These are phyloP conservation scores for Brachionus paranguensis DNA, from an alignment of 1,140 invertebrate species.

Conservation along the genomic window DNA sequence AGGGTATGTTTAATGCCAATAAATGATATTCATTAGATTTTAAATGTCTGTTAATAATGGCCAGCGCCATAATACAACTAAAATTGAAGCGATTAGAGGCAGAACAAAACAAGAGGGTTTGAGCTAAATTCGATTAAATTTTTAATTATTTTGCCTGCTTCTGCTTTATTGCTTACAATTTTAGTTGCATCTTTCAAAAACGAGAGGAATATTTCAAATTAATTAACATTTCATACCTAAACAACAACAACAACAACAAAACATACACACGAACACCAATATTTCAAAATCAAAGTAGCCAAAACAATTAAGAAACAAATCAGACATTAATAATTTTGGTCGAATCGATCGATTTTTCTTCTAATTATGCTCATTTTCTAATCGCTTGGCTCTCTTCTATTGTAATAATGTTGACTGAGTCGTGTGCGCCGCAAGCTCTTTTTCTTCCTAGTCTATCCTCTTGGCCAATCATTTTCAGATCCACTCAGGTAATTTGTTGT, in stretches of 20 bases:
- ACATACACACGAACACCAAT: neutral
- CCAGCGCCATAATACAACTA: neutral
- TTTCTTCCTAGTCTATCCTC: neutral
- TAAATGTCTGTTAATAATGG: neutral
- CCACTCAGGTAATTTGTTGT: neutral
- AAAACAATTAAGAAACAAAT: slow-evolving; percentile 12
- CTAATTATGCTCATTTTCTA: neutral
- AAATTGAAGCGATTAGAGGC: neutral
- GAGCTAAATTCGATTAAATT: neutral
- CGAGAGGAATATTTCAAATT: slow-evolving; percentile 4
- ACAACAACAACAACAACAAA: neutral
- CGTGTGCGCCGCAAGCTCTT: neutral
- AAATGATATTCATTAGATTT: neutral
- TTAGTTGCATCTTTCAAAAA: neutral
- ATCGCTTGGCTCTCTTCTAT: neutral
- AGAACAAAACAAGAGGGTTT: neutral
- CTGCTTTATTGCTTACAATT: neutral
- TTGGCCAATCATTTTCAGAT: neutral
- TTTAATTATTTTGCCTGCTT: neutral
- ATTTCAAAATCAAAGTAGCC: neutral
- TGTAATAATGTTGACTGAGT: neutral
- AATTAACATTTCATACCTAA: slow-evolving; percentile 17
- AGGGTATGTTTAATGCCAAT: neutral
- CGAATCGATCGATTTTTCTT: neutral
- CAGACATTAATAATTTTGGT: slow-evolving; percentile 13